phyloP scores from a whole-genome alignment of 2,888 invertebrate genomes.

The Drosophila infuscata region DNA sequence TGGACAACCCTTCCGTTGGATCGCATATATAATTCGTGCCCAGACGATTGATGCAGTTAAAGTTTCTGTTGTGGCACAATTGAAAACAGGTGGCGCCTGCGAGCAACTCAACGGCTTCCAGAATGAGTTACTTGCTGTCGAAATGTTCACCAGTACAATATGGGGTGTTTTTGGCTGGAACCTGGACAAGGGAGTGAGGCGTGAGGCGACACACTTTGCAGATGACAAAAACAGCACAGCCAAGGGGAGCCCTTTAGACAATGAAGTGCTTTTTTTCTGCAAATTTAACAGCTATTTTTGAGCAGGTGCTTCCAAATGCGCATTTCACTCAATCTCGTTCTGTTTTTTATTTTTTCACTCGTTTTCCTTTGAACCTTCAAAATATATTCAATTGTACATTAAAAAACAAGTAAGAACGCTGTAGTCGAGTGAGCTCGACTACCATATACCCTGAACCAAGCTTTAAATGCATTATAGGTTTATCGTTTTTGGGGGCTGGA shows the following conservation, averaged over 20 bases:
- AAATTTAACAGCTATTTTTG: constrained; percentile 8
- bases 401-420: too few species aligned
- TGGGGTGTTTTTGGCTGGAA: background rate
- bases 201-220: constrained; percentile 22
- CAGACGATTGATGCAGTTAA: constrained; percentile 63
- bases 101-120: constrained; percentile 48
- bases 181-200: background rate
- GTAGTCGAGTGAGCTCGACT: too few species aligned
- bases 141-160: constrained; percentile 62
- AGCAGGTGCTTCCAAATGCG: constrained; percentile 2
- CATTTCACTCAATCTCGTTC: constrained; percentile 5
- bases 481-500: too few species aligned
- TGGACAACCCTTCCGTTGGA: constrained; percentile 22
- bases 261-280: background rate
- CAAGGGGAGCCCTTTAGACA: background rate
- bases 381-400: background rate
- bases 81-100: constrained; percentile 65
- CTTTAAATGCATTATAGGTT: too few species aligned
- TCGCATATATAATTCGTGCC: constrained; percentile 41
- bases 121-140: constrained; percentile 45
- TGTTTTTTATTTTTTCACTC: background rate
- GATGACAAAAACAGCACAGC: constrained; percentile 22
- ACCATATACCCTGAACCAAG: too few species aligned
- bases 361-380: background rate
- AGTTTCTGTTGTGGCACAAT: constrained; percentile 45